Evolutionary conservation across 1,140 invertebrate species (phyloP).

Genomic region (Venturia canescens): DNA sequence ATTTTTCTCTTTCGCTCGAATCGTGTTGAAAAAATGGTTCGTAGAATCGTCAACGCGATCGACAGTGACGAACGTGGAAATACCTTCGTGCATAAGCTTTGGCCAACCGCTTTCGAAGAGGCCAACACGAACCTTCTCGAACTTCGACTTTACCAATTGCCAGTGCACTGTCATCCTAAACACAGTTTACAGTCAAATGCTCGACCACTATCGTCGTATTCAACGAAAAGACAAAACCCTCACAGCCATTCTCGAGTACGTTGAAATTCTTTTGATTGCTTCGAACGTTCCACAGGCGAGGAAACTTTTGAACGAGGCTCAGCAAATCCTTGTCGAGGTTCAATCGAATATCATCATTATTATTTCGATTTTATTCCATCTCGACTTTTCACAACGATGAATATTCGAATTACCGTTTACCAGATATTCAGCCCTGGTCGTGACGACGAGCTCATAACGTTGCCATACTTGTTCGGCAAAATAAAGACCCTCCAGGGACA

Average conservation of each 20-base stretch:
- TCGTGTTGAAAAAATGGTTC: background rate
- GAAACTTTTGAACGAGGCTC: constrained; percentile 75
- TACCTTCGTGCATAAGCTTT: constrained; percentile 21
- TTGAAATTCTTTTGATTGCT: constrained; percentile 75
- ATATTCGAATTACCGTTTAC: background rate
- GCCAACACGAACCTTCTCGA: constrained; percentile 70
- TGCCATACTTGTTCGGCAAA: constrained; percentile 72
- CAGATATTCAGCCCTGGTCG: constrained; percentile 61
- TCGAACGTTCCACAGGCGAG: constrained; percentile 77
- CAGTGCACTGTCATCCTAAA: constrained; percentile 78
- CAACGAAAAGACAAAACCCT: constrained; percentile 67
- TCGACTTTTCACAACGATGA: too few relatives aligned
- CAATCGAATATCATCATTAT: background rate
- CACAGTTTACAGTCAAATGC: constrained; percentile 78
- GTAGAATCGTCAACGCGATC: constrained; percentile 3
- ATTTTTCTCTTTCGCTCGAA: background rate
- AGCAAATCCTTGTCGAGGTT: constrained; percentile 63
- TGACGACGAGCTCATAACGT: constrained; percentile 66
- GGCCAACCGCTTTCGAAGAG: constrained; percentile 44
- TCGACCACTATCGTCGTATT: constrained; percentile 79
- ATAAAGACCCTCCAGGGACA: constrained; percentile 73
- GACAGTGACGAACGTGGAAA: constrained; percentile 2
- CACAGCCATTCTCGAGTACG: constrained; percentile 77
- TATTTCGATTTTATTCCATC: too few relatives aligned
- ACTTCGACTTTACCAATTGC: constrained; percentile 75